Evolutionary conservation across 2,888 invertebrate genomes (phyloP), one percentile per base, ranked within the genome.

Genomic region (Scotopteryx bipunctaria): DNA sequence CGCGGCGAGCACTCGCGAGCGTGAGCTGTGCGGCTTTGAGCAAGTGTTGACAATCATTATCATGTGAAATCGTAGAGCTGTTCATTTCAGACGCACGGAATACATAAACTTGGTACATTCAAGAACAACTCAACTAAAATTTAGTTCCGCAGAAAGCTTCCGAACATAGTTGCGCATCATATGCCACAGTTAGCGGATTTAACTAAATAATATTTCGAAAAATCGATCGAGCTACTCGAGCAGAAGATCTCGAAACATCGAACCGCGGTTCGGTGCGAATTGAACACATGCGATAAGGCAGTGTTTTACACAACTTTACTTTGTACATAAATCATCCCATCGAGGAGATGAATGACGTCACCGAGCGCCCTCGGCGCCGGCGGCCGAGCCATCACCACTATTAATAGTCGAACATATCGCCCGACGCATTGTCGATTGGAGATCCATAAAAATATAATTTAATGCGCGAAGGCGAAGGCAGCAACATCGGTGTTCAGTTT

Each of bases 231-330:
- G 8, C 36, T 6, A 37, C 44, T 36, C 44, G 13, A 36, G 36
- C 14, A 35, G 6, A 37, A 31, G 15, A 19, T 42, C 16, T 46
- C 23, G 38, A 46, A 15, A 37, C 16, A 17, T n/a, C 13, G 27
- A 36, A 46, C n/a, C 9, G 37, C 23, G 2, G 67, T 64, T 67
- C 63, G 67, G 67, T 68, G 70, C 66, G 67, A 63, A 60, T 69
- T 76, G 79, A 79, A 79, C 81, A 80, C 80, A 76, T 67, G 72
- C 67, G 59, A 52, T 77, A 78, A 81, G 81, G 81, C 82, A 78
- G 76, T 69, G 71, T 59, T n/a, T 33, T 19, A 27, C 43, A 19
- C 15, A 37, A 3, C 6, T 13, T 9, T n/a, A n/a, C n/a, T 25
- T 15, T 32, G 32, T 32, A 32, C 32, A 32, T 5, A 32, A 6